Evolutionary conservation across 2,113 vertebrate genomes (phyloP), one percentile per base, ranked within the genome.

Genomic region (Microcebus jonahi): DNA sequence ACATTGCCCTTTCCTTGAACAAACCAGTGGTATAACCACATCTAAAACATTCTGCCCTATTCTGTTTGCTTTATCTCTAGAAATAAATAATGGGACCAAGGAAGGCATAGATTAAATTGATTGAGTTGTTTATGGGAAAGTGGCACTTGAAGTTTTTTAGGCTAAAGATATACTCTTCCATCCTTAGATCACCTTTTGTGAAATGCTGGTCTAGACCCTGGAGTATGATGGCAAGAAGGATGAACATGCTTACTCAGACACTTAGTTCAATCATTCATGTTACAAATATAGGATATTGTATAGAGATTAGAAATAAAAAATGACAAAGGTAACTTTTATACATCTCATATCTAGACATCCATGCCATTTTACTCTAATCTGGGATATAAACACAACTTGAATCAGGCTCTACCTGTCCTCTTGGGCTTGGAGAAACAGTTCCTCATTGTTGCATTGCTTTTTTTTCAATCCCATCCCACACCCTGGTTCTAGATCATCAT

Each of bases 121-220:
- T n/a, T 31, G 76, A 75, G 11, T 27, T 88, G 27, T 67, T 76
- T 67, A 82, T 59, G 1, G 20, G 39, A 88, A 90, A 83, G 5
- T 34, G 36, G 2, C 36, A 57, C 31, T 63, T 36, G 13, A 76
- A 50, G 34, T 20, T 88, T 39, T 92, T 68, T 11, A 90, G 59
- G 34, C 39, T 94, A 45, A 76, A 76, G 50, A 87, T 55, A 91
- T 31, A 27, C 57, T 63, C 55, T 87, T 91, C 42, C 29, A 73
- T 31, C 21, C 29, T 55, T 81, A 80, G 81, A 53, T 81, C 82
- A 87, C 89, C 87, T 73, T 86, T 55, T 80, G n/a, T 91, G 82
- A 80, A 79, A 87, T 91, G 45, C 57, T 88, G 45, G 1, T 50
- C 42, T 90, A 39, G 50, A 80, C 53, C 31, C n/a, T 79, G 71